Conservation (phyloP, 2,113 vertebrate species). For the Rhineura floridana region DNA sequence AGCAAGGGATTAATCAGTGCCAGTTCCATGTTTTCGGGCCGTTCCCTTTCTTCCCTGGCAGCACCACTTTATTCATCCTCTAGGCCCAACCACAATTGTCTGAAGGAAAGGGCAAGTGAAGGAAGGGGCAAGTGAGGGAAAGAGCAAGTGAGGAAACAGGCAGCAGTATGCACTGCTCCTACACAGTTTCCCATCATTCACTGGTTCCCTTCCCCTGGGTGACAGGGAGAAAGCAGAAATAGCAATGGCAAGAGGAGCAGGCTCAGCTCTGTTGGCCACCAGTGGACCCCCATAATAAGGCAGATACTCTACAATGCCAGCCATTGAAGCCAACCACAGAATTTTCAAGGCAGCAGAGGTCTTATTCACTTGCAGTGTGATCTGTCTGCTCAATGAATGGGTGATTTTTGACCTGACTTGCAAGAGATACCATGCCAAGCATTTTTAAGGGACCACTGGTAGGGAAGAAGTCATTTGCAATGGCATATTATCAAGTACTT, state of each 20-base stretch:
- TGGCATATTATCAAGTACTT: no score
- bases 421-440: no score
- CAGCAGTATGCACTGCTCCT: neutral
- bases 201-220: neutral
- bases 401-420: no score
- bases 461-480: no score
- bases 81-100: neutral
- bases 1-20: neutral
- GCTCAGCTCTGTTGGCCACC: no score
- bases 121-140: neutral
- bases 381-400: neutral
- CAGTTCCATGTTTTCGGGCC: neutral
- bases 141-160: neutral
- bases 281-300: no score
- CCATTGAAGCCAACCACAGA: neutral
- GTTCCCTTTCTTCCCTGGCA: neutral
- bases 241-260: neutral
- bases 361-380: neutral
- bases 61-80: neutral
- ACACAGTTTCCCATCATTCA: neutral
- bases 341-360: neutral
- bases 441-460: no score
- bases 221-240: neutral
- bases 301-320: no score
- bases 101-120: neutral